Evolutionary conservation across 2,888 invertebrate species (phyloP).

Genomic region (Diaphora mendica): DNA sequence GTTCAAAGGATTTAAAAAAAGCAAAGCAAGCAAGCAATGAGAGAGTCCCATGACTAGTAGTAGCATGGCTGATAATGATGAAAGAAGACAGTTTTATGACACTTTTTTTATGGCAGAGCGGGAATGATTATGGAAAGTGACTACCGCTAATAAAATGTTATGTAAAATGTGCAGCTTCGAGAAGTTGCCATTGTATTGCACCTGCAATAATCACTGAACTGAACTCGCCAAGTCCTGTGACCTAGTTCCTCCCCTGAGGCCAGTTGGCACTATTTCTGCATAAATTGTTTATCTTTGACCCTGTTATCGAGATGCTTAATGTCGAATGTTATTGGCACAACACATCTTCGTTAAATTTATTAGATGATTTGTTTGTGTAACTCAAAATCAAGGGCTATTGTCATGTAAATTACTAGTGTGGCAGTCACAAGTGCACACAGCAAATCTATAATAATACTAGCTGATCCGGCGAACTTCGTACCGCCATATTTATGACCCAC

Average conservation of each 20-base stretch:
- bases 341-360: conserved; percentile 3
- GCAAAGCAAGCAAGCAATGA: too few relatives aligned
- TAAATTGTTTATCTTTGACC: conserved; percentile 53
- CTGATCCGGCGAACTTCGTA: too few relatives aligned
- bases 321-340: conserved; percentile 35
- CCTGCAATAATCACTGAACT: conserved; percentile 48
- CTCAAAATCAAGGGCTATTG: not conserved
- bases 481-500: too few relatives aligned
- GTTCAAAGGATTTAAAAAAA: too few relatives aligned
- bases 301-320: conserved; percentile 53
- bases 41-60: too few relatives aligned
- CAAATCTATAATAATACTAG: not conserved
- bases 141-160: not conserved
- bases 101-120: too few relatives aligned
- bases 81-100: too few relatives aligned
- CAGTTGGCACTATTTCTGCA: conserved; percentile 57
- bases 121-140: too few relatives aligned
- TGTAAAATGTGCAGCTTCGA: not conserved
- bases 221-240: conserved; percentile 57
- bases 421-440: not conserved
- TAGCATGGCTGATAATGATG: too few relatives aligned
- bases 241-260: conserved; percentile 49
- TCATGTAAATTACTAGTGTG: not conserved
- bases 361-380: not conserved
- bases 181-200: conserved; percentile 36